Evolutionary conservation across 35 echinoderm and acorn worm species (phyloP), one percentile per base, ranked within the genome.

Genomic region (Ophiothrix spiculata): DNA sequence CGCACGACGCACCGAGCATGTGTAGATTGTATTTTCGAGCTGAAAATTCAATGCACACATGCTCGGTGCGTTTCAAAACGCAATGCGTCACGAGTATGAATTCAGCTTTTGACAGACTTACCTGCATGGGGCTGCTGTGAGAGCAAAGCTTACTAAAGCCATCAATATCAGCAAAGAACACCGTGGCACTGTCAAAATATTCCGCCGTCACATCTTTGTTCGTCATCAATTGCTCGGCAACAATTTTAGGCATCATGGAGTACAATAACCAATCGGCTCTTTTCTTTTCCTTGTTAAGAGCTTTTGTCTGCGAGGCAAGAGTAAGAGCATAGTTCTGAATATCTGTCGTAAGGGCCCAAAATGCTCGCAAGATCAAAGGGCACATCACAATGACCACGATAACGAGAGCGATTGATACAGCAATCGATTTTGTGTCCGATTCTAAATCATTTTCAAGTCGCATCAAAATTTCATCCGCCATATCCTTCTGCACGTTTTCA

Each of bases 271-370:
- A 87, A 34, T 82, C 87, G 35, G 90, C 77, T 32, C 90, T 36
- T 85, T 92, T 87, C 78, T 92, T 92, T n/a, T n/a, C 79, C 83
- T 37, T 64, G 74, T 79, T 92, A 77, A 29, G 56, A 33, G 84
- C 85, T 64, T 92, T 92, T 21, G 85, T 92, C 74, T 92, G 90
- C 25, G 90, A 45, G 1, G 90, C 90, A 35, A 92, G 37, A 0
- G 90, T 82, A n/a, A 92, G 42, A 36, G 90, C 90, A 31, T 86
- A 92, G 49, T 87, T 92, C 78, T 92, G 90, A 29, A 92, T 92
- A 15, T 87, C 60, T 14, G 85, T 87, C 32, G 84, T 92, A 37
- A 82, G 38, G 1, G 84, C 64, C 85, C 84, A 87, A 46, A 92
- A 80, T 21, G 90, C 90, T 29, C 85, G 84, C 6, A 92, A 85